Conservation (phyloP, 2,113 vertebrate species). For the Muntiacus muntjak region DNA sequence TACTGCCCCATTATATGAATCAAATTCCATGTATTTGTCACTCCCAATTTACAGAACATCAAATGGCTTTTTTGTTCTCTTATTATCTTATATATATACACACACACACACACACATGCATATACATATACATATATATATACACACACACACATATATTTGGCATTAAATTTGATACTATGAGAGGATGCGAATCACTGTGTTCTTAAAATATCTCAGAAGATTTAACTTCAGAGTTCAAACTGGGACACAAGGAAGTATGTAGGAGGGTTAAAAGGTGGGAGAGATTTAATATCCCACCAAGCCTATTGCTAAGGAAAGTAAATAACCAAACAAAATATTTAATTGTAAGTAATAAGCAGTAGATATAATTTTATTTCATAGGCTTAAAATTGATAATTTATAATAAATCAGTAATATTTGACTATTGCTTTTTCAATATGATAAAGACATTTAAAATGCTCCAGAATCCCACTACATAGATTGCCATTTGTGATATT, state of each 20-base stretch:
- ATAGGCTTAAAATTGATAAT: not conserved
- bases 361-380: not conserved
- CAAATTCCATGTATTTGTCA: not conserved
- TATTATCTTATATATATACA: not conserved
- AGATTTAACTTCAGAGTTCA: not conserved
- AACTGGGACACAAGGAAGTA: not conserved
- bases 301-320: not conserved
- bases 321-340: not conserved
- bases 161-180: not conserved
- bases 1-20: not conserved
- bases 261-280: not conserved
- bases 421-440: not conserved
- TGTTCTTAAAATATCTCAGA: not conserved
- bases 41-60: not conserved
- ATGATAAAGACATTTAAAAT: not conserved
- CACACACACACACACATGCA: fast-evolving
- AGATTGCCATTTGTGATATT: not conserved
- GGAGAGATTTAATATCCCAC: not conserved
- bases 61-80: not conserved
- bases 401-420: not conserved
- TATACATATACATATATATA: fast-evolving
- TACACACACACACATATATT: not conserved
- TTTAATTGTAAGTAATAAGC: not conserved
- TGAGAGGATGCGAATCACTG: not conserved
- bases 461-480: not conserved